These are phyloP conservation scores for Girardinichthys multiradiatus DNA, from an alignment of 2,113 vertebrate species.

Conservation along the genomic window DNA sequence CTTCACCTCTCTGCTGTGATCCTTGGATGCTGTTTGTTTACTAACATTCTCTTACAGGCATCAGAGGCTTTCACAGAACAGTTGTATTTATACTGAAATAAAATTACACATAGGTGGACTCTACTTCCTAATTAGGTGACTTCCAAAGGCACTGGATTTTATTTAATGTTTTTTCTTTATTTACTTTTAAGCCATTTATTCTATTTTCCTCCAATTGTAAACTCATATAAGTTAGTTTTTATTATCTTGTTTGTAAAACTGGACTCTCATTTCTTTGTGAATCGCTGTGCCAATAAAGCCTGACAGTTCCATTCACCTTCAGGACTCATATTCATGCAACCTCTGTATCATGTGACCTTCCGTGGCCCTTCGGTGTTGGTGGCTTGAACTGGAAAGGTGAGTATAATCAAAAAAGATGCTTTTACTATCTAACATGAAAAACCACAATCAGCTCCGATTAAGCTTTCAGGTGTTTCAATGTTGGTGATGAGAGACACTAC, in stretches of 20 bases:
- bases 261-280: background rate
- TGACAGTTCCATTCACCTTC: slow-evolving; percentile 22
- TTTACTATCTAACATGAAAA: slow-evolving; percentile 9
- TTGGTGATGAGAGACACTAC: slow-evolving; percentile 13
- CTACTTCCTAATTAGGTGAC: background rate
- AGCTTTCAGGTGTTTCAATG: slow-evolving; percentile 3
- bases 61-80: background rate
- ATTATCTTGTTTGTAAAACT: background rate
- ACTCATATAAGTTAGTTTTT: background rate
- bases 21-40: background rate
- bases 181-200: background rate
- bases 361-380: background rate
- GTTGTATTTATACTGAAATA: background rate
- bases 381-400: background rate
- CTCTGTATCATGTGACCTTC: slow-evolving; percentile 1
- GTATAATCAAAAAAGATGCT: slow-evolving; percentile 31
- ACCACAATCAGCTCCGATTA: slow-evolving; percentile 17
- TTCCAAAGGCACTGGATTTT: background rate
- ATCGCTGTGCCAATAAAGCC: slow-evolving; percentile 1
- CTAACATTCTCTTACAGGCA: background rate
- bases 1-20: background rate
- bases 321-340: background rate
- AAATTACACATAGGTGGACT: background rate
- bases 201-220: background rate
- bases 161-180: background rate